phyloP scores from a whole-genome alignment of 2,888 invertebrate species.

The Folsomia candida region DNA sequence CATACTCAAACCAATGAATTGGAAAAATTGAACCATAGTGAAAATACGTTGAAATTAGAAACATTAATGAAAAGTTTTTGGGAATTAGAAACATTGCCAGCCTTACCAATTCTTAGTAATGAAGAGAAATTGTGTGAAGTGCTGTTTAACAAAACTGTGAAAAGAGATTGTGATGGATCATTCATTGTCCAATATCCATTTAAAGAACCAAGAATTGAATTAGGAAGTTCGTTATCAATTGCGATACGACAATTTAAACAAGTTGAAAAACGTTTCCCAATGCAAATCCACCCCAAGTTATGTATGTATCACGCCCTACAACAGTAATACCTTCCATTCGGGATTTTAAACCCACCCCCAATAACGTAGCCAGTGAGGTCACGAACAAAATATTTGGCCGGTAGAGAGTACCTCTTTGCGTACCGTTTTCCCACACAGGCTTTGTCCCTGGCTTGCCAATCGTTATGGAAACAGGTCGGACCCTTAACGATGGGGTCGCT shows the following conservation, averaged over 20 bases:
- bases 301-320: too few relatives aligned
- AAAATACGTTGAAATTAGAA: background rate
- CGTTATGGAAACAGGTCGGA: background rate
- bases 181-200: constrained; percentile 8
- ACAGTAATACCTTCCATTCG: too few relatives aligned
- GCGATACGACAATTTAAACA: constrained; percentile 6
- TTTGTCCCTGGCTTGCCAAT: background rate
- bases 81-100: constrained; percentile 17
- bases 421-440: background rate
- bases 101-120: background rate
- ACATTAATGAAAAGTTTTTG: constrained; percentile 18
- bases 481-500: background rate
- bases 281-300: too few relatives aligned
- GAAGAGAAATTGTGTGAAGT: constrained; percentile 24
- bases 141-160: constrained; percentile 2
- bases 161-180: constrained; percentile 7
- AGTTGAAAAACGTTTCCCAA: constrained; percentile 16
- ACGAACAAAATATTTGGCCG: too few relatives aligned
- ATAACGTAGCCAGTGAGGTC: too few relatives aligned
- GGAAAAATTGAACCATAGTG: too few relatives aligned
- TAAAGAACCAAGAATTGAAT: background rate
- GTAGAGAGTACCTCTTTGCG: background rate
- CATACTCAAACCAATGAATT: too few relatives aligned
- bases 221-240: constrained; percentile 1
- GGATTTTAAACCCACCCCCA: too few relatives aligned